Conservation (phyloP, 2,797 vertebrate species). For the Urocyon cinereoargenteus region DNA sequence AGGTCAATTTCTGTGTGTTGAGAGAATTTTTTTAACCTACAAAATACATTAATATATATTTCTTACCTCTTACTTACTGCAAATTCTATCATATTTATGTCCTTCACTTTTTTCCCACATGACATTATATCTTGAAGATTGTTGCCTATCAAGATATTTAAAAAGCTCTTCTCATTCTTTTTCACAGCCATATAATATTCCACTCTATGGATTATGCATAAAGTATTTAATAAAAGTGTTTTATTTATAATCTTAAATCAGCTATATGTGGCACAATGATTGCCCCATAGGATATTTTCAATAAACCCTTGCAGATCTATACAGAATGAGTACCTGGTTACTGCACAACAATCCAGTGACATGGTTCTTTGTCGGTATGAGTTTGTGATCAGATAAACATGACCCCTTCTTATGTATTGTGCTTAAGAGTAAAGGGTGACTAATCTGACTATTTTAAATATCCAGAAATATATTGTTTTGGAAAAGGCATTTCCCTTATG, state of each 20-base stretch:
- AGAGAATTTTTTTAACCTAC: neutral
- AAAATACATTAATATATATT: neutral
- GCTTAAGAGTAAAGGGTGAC: neutral
- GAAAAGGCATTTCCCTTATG: neutral
- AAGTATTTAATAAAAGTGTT: conserved; percentile 16
- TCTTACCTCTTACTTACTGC: neutral
- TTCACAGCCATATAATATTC: neutral
- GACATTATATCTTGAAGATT: neutral
- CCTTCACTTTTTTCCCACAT: neutral
- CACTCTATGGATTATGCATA: neutral
- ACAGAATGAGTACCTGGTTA: neutral
- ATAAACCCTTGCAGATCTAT: neutral
- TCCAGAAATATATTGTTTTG: neutral
- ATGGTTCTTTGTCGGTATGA: neutral
- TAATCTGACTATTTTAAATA: neutral
- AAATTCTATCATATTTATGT: neutral
- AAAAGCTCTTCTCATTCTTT: neutral
- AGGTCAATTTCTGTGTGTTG: neutral
- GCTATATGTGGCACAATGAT: neutral
- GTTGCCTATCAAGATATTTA: neutral
- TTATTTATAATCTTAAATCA: neutral
- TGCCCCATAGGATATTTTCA: neutral
- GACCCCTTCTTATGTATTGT: neutral
- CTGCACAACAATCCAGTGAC: neutral
- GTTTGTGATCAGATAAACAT: neutral